These are phyloP conservation scores for Varanus komodoensis DNA, from an alignment of 2,113 vertebrate species.

Conservation along the genomic window DNA sequence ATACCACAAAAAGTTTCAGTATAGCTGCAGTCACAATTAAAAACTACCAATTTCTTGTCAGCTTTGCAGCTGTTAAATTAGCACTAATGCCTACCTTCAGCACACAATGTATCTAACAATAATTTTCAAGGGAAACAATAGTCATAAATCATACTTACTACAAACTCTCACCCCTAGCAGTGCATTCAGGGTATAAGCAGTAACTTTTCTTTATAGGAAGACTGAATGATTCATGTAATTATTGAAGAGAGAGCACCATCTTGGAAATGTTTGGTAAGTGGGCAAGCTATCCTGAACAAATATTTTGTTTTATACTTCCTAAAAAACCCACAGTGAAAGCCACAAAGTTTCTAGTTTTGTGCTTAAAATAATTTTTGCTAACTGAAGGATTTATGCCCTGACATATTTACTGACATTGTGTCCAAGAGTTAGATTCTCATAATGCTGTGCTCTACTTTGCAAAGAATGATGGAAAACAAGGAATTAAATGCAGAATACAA, in stretches of 20 bases:
- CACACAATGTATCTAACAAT: background rate
- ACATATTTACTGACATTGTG: background rate
- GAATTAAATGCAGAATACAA: background rate
- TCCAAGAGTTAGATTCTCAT: background rate
- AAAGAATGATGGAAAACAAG: background rate
- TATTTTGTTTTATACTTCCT: background rate
- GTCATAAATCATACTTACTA: background rate
- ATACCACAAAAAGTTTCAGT: background rate
- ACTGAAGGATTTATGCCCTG: background rate
- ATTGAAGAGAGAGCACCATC: background rate
- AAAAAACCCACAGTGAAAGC: background rate
- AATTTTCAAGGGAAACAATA: background rate
- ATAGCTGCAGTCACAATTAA: background rate
- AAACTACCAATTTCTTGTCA: background rate
- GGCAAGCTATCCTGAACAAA: background rate
- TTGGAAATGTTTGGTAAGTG: background rate
- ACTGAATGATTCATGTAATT: no score
- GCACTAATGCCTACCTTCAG: background rate
- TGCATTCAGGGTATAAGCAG: background rate
- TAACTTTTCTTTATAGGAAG: background rate
- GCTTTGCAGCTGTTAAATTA: slow-evolving; percentile 1
- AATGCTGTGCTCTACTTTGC: background rate
- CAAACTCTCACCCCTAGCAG: background rate
- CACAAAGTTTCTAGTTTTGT: background rate
- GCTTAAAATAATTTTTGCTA: background rate